Base-by-base conservation (phyloP, 2,888 invertebrate species). In the Nomada flava region DNA sequence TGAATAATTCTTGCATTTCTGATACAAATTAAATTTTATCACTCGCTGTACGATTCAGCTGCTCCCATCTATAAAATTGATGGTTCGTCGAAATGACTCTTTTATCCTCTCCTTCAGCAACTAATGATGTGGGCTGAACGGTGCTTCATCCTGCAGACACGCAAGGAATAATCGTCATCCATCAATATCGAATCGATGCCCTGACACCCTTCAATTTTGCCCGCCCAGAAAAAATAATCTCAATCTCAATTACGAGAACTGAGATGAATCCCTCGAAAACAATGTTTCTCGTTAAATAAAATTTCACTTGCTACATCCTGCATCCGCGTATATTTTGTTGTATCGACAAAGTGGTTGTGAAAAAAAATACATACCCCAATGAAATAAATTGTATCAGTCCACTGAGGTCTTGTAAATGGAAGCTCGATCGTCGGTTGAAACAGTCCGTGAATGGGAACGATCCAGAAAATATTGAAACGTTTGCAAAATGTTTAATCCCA, bases 171-270 rank as follows among this genome's bases (percentile, higher is more conserved):
- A 73, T 78, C 67, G 76, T 73, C 76, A 85, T 88, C 87, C 62
- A 86, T 89, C 88, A 89, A 83, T 83, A 84, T 88, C 77, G 70
- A n/a, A 72, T 78, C 79, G 78, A 82, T 84, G 65, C 29, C 65
- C 52, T 29, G 52, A 82, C 80, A 79, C 76, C 62, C 69, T 53
- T 69, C 82, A 36, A 78, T 77, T 80, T 73, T 69, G 60, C 70
- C 65, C 70, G 23, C 59, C 29, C 63, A 26, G 36, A 13, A n/a
- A 52, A 60, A 59, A 60, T 75, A 68, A 74, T 75, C 50, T 73
- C n/a, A 0, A 2, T 18, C 9, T 7, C 0, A 7, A 47, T 47
- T 36, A 36, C 36, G 9, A 7, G 36, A 36, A 47, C 47, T 2
- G 47, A 13, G 13, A 47, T 10, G 15, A 13, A 10, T 2, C 3